phyloP scores from a whole-genome alignment of 2,113 vertebrate species.

The Grammomys dolichurus region DNA sequence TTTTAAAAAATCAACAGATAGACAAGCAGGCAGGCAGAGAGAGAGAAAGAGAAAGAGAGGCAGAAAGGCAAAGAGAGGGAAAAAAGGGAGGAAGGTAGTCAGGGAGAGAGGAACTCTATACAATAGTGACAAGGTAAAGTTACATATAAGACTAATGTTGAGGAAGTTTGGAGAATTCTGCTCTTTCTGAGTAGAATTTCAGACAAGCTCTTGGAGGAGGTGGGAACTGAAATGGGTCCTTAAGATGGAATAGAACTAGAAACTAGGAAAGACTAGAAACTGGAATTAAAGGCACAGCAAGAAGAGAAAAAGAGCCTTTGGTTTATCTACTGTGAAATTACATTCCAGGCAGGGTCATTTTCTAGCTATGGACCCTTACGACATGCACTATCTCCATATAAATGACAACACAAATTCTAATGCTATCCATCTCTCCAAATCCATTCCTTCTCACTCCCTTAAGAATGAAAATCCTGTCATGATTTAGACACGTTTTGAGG shows the following conservation, averaged over 20 bases:
- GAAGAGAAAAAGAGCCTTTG: neutral
- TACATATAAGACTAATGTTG: neutral
- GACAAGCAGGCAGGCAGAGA: neutral
- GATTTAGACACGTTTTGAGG: neutral
- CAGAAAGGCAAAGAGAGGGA: neutral
- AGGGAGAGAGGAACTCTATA: neutral
- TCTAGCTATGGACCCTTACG: neutral
- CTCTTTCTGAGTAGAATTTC: neutral
- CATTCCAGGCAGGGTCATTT: neutral
- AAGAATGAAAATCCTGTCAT: neutral
- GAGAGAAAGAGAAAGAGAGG: neutral
- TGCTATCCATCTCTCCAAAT: neutral
- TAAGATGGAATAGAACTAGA: neutral
- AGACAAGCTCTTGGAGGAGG: neutral
- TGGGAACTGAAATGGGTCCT: constrained; percentile 39
- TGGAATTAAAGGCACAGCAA: neutral
- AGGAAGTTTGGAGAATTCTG: neutral
- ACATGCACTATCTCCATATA: neutral
- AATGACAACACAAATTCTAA: neutral
- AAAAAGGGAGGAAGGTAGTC: too few relatives aligned
- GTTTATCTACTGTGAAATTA: neutral
- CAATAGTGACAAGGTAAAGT: neutral
- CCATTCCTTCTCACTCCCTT: neutral
- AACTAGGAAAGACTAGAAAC: neutral
- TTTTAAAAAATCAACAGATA: neutral